These are phyloP conservation scores for Nesidiocoris tenuis DNA, from an alignment of 2,888 invertebrate species.

Conservation along the genomic window DNA sequence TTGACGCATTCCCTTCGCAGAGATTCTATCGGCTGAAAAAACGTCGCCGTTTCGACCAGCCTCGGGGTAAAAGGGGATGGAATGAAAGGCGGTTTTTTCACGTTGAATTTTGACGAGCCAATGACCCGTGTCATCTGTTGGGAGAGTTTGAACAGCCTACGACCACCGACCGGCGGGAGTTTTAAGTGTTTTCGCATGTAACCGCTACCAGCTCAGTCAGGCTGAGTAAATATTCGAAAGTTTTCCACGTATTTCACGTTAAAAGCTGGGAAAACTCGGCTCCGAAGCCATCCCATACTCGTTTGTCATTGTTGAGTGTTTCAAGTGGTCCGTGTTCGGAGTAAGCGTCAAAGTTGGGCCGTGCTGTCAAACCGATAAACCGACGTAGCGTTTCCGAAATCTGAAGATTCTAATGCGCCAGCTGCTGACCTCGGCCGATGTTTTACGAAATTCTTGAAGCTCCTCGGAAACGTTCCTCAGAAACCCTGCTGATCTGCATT, in stretches of 20 bases:
- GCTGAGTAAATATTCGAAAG: background rate
- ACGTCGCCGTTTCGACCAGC: background rate
- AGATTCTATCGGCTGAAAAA: background rate
- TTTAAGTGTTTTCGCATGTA: background rate
- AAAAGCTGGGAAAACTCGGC: background rate
- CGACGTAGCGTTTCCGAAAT: too few relatives aligned
- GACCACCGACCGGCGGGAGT: background rate
- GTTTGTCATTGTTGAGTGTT: background rate
- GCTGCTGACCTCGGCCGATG: too few relatives aligned
- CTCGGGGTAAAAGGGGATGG: background rate
- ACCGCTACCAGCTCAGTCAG: background rate
- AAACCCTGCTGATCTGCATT: too few relatives aligned
- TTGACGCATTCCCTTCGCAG: too few relatives aligned
- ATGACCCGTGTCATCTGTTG: background rate
- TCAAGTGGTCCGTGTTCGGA: background rate
- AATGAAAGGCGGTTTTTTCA: background rate
- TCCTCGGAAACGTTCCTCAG: too few relatives aligned
- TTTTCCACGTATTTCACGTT: background rate
- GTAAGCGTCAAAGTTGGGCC: background rate
- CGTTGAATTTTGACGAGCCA: background rate
- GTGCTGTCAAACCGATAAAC: background rate
- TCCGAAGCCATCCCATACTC: background rate
- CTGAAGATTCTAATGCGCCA: too few relatives aligned
- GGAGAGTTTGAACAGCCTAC: background rate
- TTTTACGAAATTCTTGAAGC: too few relatives aligned